Base-by-base conservation (phyloP, 2,113 vertebrate genomes). In the Charadrius vociferus region DNA sequence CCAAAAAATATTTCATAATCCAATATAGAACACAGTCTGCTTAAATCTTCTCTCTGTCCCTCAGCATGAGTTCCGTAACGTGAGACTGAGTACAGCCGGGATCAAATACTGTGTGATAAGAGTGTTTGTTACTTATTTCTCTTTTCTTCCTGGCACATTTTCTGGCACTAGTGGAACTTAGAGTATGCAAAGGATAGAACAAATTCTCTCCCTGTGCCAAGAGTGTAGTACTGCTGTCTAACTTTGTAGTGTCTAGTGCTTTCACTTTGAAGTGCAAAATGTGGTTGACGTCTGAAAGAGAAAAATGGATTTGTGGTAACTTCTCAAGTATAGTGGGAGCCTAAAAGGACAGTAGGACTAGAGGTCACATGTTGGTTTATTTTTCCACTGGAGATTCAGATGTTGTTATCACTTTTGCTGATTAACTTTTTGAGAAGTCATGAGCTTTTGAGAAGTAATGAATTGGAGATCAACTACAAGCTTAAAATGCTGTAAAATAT, bases 371-470 rank as follows among this genome's bases (percentile, higher is more conserved):
- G 9, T 36, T 62, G 10, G 12, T 61, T 80, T 41, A 10, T 71
- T 88, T 88, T 93, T 67, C 37, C 19, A 13, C 62, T 70, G 37
- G 59, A 70, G 93, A 74, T 79, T 82, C 41, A 75, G 32, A 30
- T 89, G 17, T 7, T 63, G 55, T 61, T 81, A 49, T 1, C 37
- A 6, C n/a, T 91, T 81, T 8, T 55, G 29, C 39, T 73, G 43
- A 45, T 73, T 26, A 61, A 55, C 30, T 9, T 62, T 52, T 47
- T 68, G 18, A 32, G 20, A 81, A 78, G n/a, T 47, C 36, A 56
- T 37, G 49, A 99, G 77, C 97, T 98, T 99, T 67, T 14, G n/a
- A 41, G 26, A 71, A 91, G 75, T 52, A 72, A 78, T 52, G 34
- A 88, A 75, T 67, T 68, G 21, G 53, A 71, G 39, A 81, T 36